Evolutionary conservation across 2,888 invertebrate species (phyloP).

Genomic region (Morinoia aosen): DNA sequence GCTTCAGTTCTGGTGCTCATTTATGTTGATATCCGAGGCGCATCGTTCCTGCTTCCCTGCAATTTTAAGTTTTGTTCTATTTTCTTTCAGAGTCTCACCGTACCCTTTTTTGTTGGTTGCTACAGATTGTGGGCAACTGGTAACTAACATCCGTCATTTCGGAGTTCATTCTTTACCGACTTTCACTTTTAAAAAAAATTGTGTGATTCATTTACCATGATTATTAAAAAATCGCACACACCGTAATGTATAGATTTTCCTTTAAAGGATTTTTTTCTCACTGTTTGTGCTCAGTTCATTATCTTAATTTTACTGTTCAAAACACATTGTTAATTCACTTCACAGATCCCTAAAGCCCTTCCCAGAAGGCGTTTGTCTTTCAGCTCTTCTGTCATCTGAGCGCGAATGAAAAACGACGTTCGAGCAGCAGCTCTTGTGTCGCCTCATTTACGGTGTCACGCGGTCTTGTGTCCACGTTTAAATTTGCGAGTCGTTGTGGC

Average conservation of each 20-base stretch:
- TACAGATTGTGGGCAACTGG: not conserved
- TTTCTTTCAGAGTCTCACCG: not conserved
- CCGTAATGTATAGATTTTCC: not conserved
- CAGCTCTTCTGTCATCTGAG: not conserved
- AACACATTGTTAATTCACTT: not conserved
- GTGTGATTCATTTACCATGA: no score
- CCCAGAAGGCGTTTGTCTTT: not conserved
- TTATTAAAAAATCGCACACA: no score
- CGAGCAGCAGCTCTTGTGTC: not conserved
- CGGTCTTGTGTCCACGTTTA: not conserved
- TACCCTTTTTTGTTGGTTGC: not conserved
- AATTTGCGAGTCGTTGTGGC: not conserved
- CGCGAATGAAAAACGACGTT: not conserved
- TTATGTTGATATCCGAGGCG: not conserved
- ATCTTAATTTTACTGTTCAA: not conserved
- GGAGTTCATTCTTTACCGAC: not conserved
- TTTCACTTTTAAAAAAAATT: not conserved
- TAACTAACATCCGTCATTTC: not conserved
- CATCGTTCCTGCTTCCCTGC: not conserved
- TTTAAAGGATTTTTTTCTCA: not conserved
- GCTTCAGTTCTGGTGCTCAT: not conserved
- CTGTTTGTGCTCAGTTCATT: not conserved
- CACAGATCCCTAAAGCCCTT: not conserved
- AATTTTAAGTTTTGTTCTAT: not conserved
- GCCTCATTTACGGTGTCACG: not conserved